phyloP scores from a whole-genome alignment of 2,797 vertebrate species.

The Rallus crepitans region DNA sequence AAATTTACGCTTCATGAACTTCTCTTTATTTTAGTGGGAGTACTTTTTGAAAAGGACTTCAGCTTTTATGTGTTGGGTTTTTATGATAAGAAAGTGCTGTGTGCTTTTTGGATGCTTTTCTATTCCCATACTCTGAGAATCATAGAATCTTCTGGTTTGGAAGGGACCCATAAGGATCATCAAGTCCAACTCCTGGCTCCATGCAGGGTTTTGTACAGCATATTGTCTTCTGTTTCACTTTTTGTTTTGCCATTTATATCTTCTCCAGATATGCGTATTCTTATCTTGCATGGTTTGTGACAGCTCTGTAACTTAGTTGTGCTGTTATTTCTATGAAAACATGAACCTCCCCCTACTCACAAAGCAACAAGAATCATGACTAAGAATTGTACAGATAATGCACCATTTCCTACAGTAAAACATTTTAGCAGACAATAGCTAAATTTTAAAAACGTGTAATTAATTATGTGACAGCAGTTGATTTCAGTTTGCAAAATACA shows the following conservation, averaged over 20 bases:
- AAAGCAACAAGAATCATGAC: not conserved
- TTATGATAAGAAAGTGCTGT: not conserved
- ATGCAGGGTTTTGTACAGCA: not conserved
- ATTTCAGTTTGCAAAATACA: not conserved
- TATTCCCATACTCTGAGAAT: not conserved
- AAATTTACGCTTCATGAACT: not conserved
- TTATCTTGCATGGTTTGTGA: not conserved
- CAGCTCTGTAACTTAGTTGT: not conserved
- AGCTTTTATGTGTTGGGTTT: fast-evolving
- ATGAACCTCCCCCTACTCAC: not conserved
- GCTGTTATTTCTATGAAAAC: not conserved
- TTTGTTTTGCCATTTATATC: not conserved
- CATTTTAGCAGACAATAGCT: not conserved
- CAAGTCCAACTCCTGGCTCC: too few relatives aligned
- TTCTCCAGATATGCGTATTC: not conserved
- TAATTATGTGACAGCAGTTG: not conserved
- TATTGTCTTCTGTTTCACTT: not conserved
- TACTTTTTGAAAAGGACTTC: not conserved
- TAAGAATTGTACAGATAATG: not conserved
- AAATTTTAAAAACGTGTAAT: not conserved
- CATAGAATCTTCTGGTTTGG: too few relatives aligned
- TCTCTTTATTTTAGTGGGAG: not conserved
- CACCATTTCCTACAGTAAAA: not conserved
- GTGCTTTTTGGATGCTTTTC: not conserved
- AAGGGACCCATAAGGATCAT: too few relatives aligned